Percentiles rank a stretch among this genome's conserved stretches.
Evolutionary conservation across 2,797 vertebrate genomes (phyloP).

Genomic region (Helostoma temminkii): DNA sequence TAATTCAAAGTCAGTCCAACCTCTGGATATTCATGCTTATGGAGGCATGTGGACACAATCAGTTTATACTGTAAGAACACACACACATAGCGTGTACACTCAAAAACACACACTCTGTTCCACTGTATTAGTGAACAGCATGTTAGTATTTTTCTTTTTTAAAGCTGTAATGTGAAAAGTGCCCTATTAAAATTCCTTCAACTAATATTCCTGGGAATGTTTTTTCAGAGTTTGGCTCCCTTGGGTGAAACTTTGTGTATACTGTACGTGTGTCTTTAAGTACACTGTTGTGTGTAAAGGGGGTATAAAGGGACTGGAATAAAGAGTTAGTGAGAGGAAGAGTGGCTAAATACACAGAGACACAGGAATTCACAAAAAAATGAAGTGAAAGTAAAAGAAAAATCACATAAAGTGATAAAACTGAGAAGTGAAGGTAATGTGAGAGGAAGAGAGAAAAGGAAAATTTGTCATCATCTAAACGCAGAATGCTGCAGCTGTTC

Average conservation of each 20-base stretch:
- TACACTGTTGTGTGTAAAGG: neutral
- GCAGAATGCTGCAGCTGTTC: conserved; percentile 74
- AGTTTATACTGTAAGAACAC: conserved; percentile 10
- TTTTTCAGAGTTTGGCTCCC: conserved; percentile 44
- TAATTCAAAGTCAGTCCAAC: conserved; percentile 8
- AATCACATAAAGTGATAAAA: conserved; percentile 5
- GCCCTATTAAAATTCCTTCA: conserved; percentile 57
- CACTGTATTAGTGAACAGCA: conserved; percentile 9
- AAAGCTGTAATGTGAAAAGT: conserved; percentile 45
- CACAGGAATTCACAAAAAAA: neutral
- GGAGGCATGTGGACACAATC: conserved; percentile 29
- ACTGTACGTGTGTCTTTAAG: conserved; percentile 5
- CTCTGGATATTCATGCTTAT: conserved; percentile 21
- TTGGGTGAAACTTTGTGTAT: conserved; percentile 39
- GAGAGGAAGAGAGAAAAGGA: conserved; percentile 40
- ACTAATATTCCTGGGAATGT: conserved; percentile 65
- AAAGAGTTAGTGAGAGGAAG: neutral
- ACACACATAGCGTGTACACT: neutral
- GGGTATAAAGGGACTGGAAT: neutral
- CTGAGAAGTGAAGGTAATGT: conserved; percentile 11
- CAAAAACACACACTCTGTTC: conserved; percentile 19
- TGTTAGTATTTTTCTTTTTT: conserved; percentile 11
- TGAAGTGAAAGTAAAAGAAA: conserved; percentile 25
- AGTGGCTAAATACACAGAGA: neutral
- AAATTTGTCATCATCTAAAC: conserved; percentile 63